phyloP scores from a whole-genome alignment of 2,888 invertebrate species.

The Brachycybe producta region DNA sequence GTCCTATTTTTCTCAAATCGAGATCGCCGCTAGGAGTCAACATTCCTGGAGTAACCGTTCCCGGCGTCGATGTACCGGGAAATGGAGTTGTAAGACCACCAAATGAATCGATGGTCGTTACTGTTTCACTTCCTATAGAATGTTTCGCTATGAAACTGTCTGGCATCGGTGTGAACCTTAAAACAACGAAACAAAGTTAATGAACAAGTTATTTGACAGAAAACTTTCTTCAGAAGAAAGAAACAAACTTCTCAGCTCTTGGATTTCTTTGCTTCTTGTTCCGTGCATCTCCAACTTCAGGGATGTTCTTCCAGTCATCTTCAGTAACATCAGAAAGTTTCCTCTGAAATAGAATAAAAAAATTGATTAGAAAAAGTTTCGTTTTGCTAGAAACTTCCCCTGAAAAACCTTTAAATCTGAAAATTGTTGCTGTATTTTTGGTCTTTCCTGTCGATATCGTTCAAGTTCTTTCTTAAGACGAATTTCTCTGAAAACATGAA shows the following conservation, averaged over 20 bases:
- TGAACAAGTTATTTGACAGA: background rate
- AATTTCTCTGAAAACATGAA: conserved; percentile 41
- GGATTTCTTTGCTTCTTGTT: conserved; percentile 94
- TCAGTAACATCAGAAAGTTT: conserved; percentile 51
- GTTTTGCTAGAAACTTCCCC: background rate
- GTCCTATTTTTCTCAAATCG: conserved; percentile 95
- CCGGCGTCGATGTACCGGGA: conserved; percentile 43
- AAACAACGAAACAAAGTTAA: conserved; percentile 17
- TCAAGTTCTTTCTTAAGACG: conserved; percentile 61
- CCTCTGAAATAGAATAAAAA: conserved; percentile 29
- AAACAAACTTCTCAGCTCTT: conserved; percentile 61
- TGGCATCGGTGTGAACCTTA: conserved; percentile 87
- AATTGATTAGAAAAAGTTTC: conserved; percentile 1
- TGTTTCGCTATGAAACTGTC: conserved; percentile 86
- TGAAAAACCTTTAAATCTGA: conserved; percentile 68
- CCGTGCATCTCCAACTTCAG: conserved; percentile 97
- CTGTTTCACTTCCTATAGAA: conserved; percentile 55
- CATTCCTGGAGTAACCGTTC: conserved; percentile 61
- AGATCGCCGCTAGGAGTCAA: conserved; percentile 55
- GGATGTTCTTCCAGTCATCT: conserved; percentile 93
- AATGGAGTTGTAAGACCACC: conserved; percentile 62
- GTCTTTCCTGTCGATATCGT: conserved; percentile 91
- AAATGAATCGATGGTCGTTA: conserved; percentile 64
- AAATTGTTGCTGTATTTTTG: conserved; percentile 99
- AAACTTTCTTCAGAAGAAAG: conserved; percentile 12